Evolutionary conservation across 2,113 vertebrate genomes (phyloP), one percentile per base, ranked within the genome.

Genomic region (Actenoides hombroni): DNA sequence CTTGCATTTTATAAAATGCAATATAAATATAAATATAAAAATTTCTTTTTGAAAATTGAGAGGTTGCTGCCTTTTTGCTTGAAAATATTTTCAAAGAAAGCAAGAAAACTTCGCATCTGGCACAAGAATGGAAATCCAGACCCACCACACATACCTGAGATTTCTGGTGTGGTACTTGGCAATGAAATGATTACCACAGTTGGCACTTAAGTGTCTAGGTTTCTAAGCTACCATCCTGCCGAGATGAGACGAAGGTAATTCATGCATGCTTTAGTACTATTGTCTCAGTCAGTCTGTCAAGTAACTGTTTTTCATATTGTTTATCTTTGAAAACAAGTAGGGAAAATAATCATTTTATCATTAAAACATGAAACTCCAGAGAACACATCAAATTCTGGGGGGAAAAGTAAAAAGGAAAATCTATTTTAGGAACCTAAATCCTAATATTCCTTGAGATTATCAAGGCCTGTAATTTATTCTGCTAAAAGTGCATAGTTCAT

Each of bases 201-300:
- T 81, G 77, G 46, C 74, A 93, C 68, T 87, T 90, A 49, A 77
- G 46, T 61, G 39, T 31, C 83, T 31, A 78, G 29, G 39, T 91
- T 88, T 94, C 59, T 94, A 93, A 94, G 44, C 64, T 78, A 90
- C 61, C 19, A n/a, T 61, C 87, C 82, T 75, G 49, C 44, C 80
- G 84, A 80, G 83, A 59, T 83, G 81, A 86, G 76, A 78, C 13
- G 5, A 92, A 92, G 61, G 18, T 54, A 77, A 48, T 69, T 90
- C 10, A 40, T 5, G 49, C 59, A 86, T 90, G 59, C 63, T 19
- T 73, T 64, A 11, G 17, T 67, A 37, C 39, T 76, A 73, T 11
- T 29, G 14, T 59, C 82, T 76, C 76, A 67, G 53, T 64, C 84
- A 68, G 37, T 73, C 57, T 75, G 40, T 14, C 44, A 91, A 48